Evolutionary conservation across 2,888 invertebrate species (phyloP), one percentile per base, ranked within the genome.

Genomic region (Salpingus planirostris): DNA sequence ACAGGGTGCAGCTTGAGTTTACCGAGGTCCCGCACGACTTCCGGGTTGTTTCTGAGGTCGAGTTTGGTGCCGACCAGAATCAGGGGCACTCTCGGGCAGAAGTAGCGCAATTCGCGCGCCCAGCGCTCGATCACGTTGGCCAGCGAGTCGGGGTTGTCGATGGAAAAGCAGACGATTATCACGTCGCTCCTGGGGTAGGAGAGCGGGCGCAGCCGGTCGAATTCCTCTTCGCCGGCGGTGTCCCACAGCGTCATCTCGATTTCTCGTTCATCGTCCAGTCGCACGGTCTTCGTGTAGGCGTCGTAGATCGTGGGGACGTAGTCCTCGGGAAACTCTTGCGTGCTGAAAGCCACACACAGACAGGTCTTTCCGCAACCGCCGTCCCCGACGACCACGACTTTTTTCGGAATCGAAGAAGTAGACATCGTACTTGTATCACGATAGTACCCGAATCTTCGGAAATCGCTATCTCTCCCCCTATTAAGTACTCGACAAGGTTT

Each of bases 301-400:
- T 55, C 54, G 30, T 49, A 50, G 13, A 55, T 42, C 10, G 73
- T 74, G 30, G 74, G 73, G 38, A 73, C 67, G 47, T 73, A 70
- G 7, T 68, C 67, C 60, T 73, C 72, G 13, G 73, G 73, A 61
- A 75, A 76, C 57, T 73, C 70, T 48, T 75, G 73, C 54, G 70
- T 73, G 49, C 69, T 68, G 60, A 74, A 76, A 21, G 73, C 73
- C 42, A 73, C 71, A 34, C 76, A 64, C 27, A 76, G 64, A 49
- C 74, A 74, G 8, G 76, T 77, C 62, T 77, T 78, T 49, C 76
- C 77, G 58, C 75, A 75, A 27, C 73, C 74, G 50, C 76, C 77
- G 60, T 77, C 77, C 23, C 74, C 74, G 5, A 74, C 71, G 38
- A 74, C 69, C 2, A 74, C 73, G 34, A 73, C 49, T 57, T 74